Evolutionary conservation across 2,797 vertebrate species (phyloP).

Genomic region (Nannoperca australis): DNA sequence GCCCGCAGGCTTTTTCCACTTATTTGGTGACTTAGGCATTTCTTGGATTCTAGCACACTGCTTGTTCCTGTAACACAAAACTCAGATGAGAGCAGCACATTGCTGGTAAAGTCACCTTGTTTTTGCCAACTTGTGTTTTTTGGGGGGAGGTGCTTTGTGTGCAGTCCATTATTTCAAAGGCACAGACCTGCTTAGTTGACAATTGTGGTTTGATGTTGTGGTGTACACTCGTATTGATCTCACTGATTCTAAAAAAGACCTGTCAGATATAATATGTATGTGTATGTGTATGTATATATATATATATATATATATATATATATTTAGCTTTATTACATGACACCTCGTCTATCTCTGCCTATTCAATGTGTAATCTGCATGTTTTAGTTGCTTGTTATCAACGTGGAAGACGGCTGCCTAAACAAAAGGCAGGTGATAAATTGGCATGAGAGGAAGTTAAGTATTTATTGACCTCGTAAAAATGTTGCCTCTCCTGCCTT

Average conservation of each 20-base stretch:
- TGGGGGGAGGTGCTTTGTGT: conserved; percentile 52
- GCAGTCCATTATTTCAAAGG: conserved; percentile 67
- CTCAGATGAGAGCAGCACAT: conserved; percentile 79
- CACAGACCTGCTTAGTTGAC: conserved; percentile 57
- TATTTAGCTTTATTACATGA: conserved; percentile 30
- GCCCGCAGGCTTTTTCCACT: conserved; percentile 78
- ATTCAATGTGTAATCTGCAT: conserved; percentile 53
- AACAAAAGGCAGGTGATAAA: conserved; percentile 79
- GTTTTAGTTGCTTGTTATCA: conserved; percentile 67
- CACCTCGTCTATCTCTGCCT: conserved; percentile 22
- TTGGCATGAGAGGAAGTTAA: conserved; percentile 82
- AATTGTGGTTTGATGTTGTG: conserved; percentile 46
- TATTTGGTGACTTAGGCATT: conserved; percentile 83
- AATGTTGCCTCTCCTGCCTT: conserved; percentile 76
- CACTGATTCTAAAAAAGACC: conserved; percentile 15
- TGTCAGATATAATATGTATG: too few relatives aligned
- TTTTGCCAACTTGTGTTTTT: conserved; percentile 80
- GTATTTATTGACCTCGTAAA: conserved; percentile 86
- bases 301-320: conserved; percentile 13
- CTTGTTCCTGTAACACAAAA: conserved; percentile 81
- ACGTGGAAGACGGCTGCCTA: conserved; percentile 71
- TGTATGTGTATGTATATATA: too few relatives aligned
- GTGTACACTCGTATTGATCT: conserved; percentile 44
- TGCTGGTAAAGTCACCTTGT: conserved; percentile 82
- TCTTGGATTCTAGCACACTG: conserved; percentile 75